Evolutionary conservation across 2,113 vertebrate species (phyloP), one percentile per base, ranked within the genome.

Genomic region (Erpornis zantholeuca): DNA sequence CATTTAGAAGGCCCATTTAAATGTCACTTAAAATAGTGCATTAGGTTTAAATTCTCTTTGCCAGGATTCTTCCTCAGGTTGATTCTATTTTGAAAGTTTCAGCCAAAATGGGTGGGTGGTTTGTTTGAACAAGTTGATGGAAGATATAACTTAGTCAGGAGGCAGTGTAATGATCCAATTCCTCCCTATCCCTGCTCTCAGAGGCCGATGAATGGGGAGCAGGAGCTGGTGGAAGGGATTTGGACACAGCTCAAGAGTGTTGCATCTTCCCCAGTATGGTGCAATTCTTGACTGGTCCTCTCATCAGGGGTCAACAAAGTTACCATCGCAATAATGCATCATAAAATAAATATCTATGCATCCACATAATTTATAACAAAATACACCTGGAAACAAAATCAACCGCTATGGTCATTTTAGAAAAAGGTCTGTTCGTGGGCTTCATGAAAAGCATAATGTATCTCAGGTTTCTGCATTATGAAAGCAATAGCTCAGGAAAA

Each of bases 71-170:
- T 71, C 28, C 38, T 88, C 63, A 63, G 18, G 33, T 38, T 88
- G 63, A 86, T 57, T 54, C 63, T 45, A 53, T 65, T 95, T 86
- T 45, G 35, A 73, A 82, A 79, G 27, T 83, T 93, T 73, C 50
- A 73, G 25, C 31, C 84, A 45, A 93, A 94, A 88, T 83, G 21
- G 4, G 3, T 50, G 61, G 10, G 15, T 85, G 33, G 36, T 72
- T 96, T 86, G 20, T 72, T 95, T 86, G 54, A 92, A 88, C 14
- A 90, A 90, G 18, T 23, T 86, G 86, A 69, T 61, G 88, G 36
- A 92, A 92, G 77, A 70, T 70, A 45, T 15, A 54, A 23, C 45
- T 40, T 40, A 45, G 60, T 57, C 68, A 92, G 82, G 45, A 86
- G 49, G 12, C 40, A 80, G 61, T 0, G 0, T 82, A 61, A 36